Evolutionary conservation across 2,888 invertebrate species (phyloP), one percentile per base, ranked within the genome.

Genomic region (Meiosimyza platycephala): DNA sequence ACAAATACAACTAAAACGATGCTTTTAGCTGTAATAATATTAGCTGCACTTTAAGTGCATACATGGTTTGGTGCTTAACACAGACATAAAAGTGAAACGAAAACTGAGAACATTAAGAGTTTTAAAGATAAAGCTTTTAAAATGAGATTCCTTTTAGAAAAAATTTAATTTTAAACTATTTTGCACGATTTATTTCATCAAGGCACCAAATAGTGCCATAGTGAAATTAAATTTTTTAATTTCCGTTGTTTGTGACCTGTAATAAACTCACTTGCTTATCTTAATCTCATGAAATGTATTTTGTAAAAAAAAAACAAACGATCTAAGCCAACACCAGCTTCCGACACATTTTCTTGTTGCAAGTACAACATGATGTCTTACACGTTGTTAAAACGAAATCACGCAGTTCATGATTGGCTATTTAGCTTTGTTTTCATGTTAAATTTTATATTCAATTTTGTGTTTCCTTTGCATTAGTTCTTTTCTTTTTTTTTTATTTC

Each of bases 341-440:
- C 60, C 4, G 4, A 3, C 18, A 22, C 28, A 1, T 3, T 9
- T 6, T 60, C n/a, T n/a, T 6, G 47, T 33, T 57, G n/a, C 12
- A 15, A n/a, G 28, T 28, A 4, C 50, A 18, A 48, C 50, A 12
- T 13, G 11, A 6, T 48, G 12, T 55, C n/a, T 9, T 15, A 33
- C 40, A 9, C 11, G n/a, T 15, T 57, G 16, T 57, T 11, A 76
- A 75, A 72, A 79, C 82, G 78, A 82, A 78, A 81, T 79, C 79
- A 80, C 76, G 76, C 79, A 76, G 77, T 69, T 76, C 77, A 74
- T 77, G 79, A 79, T 82, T 82, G 80, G 75, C 76, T 78, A 79
- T 76, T 75, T 55, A 65, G 40, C 47, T 55, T 74, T 67, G 28
- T 68, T 72, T 66, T 72, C 18, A 59, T 16, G 33, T 40, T 54